Evolutionary conservation across 1,140 invertebrate species (phyloP).

Genomic region (Drosophila virilis): DNA sequence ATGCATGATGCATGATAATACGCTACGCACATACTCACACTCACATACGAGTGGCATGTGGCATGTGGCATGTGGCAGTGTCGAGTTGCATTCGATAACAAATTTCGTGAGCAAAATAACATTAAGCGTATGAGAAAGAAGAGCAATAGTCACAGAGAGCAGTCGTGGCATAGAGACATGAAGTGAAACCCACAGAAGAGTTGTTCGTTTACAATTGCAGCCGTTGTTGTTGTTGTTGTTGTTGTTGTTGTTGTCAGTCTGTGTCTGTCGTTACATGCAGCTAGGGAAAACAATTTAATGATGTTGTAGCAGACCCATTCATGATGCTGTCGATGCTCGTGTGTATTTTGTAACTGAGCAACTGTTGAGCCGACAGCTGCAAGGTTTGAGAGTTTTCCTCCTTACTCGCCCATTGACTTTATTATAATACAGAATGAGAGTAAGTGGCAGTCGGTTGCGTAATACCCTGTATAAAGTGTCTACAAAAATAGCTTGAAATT

Average conservation of each 20-base stretch:
- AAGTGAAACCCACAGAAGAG: slow-evolving; percentile 21
- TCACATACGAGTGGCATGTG: slow-evolving; percentile 15
- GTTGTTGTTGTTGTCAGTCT: slow-evolving; percentile 35
- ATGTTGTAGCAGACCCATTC: slow-evolving; percentile 63
- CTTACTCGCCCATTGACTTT: slow-evolving; percentile 24
- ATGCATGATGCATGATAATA: slow-evolving; percentile 42
- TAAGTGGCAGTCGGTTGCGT: background rate
- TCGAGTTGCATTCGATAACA: slow-evolving; percentile 53
- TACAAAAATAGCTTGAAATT: too few relatives aligned
- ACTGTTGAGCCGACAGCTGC: slow-evolving; percentile 33
- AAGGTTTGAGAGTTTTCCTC: background rate
- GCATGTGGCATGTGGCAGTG: slow-evolving; percentile 19
- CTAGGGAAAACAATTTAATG: slow-evolving; percentile 79
- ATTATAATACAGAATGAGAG: slow-evolving; percentile 30
- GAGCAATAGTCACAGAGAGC: slow-evolving; percentile 27
- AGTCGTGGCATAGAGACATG: slow-evolving; percentile 12
- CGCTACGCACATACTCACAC: background rate
- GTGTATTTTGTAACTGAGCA: slow-evolving; percentile 37
- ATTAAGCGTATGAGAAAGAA: slow-evolving; percentile 25
- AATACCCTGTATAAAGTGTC: too few relatives aligned
- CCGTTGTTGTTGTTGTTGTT: background rate
- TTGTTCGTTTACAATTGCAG: slow-evolving; percentile 22
- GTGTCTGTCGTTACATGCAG: slow-evolving; percentile 58
- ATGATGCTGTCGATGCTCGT: slow-evolving; percentile 26
- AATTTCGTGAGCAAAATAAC: slow-evolving; percentile 55